phyloP scores from a whole-genome alignment of 2,113 vertebrate species.

The Lagopus leucura region DNA sequence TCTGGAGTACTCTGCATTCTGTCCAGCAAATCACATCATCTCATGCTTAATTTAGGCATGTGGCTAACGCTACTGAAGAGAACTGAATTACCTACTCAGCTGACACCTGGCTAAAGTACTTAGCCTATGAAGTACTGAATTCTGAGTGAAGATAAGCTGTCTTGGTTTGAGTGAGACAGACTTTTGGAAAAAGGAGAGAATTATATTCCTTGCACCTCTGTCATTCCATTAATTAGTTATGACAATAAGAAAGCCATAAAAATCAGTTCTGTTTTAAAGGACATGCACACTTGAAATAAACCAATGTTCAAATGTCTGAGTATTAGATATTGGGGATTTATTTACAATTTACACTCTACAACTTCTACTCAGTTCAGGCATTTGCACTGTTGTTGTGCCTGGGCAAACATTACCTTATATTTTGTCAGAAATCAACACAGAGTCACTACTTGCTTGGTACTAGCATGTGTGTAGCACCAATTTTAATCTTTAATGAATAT shows the following conservation, averaged over 20 bases:
- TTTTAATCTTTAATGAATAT: not conserved
- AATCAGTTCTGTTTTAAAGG: not conserved
- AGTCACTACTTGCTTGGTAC: not conserved
- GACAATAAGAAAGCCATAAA: not conserved
- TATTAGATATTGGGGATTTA: not conserved
- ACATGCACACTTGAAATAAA: not conserved
- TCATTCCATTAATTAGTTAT: constrained; percentile 23
- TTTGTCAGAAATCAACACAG: not conserved
- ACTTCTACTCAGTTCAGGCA: not conserved
- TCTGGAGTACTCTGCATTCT: not conserved
- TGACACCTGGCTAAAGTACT: constrained; percentile 4
- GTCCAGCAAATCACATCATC: not conserved
- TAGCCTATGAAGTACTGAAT: not conserved
- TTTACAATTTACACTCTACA: not conserved
- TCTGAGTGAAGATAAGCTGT: constrained; percentile 17
- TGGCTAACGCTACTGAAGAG: not conserved
- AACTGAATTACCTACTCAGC: not conserved
- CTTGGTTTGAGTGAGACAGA: not conserved
- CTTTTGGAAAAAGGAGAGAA: constrained; percentile 13
- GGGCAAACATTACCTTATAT: not conserved
- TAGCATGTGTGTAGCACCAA: not conserved
- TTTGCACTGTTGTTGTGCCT: not conserved
- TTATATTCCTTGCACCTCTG: constrained; percentile 5
- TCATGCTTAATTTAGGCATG: constrained; percentile 3
- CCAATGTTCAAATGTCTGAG: not conserved